Percentiles rank a stretch among this genome's conserved stretches.
Conservation (phyloP, 2,797 vertebrate species). For the Phoebastria nigripes region DNA sequence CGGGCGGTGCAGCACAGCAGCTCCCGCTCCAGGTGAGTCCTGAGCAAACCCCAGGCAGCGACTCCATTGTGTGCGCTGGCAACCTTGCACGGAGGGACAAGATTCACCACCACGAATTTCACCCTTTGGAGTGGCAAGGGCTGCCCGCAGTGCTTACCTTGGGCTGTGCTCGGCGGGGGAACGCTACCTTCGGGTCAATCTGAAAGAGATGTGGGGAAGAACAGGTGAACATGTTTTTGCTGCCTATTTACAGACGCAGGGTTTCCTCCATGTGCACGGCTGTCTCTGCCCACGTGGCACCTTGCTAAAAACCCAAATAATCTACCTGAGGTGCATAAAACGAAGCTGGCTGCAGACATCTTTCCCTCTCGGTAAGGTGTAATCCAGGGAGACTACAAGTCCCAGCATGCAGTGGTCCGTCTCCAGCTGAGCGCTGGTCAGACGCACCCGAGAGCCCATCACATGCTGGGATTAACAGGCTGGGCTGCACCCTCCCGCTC, state of each 20-base stretch:
- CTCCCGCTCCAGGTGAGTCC: background rate
- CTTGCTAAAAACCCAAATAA: background rate
- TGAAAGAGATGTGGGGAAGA: constrained; percentile 70
- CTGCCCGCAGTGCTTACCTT: constrained; percentile 83
- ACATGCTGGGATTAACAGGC: constrained; percentile 57
- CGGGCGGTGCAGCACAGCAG: background rate
- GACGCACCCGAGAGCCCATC: background rate
- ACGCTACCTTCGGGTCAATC: constrained; percentile 99
- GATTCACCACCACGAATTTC: background rate
- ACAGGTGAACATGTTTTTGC: background rate
- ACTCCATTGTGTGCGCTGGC: accelerated
- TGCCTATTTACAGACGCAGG: background rate
- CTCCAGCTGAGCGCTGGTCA: background rate
- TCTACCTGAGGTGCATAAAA: background rate
- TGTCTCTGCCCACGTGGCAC: background rate
- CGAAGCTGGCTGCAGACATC: constrained; percentile 5
- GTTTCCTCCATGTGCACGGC: accelerated
- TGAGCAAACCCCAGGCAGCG: background rate
- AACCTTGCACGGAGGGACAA: background rate
- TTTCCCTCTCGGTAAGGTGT: background rate
- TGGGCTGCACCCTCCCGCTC: background rate
- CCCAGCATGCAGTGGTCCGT: constrained; percentile 54
- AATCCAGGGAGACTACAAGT: constrained; percentile 45
- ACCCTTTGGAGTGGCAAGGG: background rate
- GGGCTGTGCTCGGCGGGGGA: constrained; percentile 96